These are phyloP conservation scores for Episyrphus balteatus DNA, from an alignment of 1,140 invertebrate species.

Conservation along the genomic window DNA sequence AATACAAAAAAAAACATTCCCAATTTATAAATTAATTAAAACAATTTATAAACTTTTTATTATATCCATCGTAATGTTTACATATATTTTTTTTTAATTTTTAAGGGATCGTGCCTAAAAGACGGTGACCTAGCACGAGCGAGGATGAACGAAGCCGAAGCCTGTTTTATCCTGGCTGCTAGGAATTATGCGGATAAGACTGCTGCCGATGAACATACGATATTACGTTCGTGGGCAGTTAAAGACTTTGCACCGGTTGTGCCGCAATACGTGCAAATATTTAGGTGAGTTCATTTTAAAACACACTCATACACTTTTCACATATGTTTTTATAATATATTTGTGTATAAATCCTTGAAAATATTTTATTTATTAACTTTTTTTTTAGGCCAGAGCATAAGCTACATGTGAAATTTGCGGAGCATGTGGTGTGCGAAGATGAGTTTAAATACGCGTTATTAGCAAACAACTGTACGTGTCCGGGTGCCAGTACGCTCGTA, in stretches of 20 bases:
- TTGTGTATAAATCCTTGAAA: no score
- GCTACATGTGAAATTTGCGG: conserved; percentile 95
- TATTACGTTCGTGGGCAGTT: conserved; percentile 93
- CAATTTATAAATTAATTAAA: background rate
- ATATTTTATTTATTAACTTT: background rate
- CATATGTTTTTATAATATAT: background rate
- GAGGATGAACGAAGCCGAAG: conserved; percentile 92
- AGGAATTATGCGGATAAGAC: conserved; percentile 95
- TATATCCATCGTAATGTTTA: no score
- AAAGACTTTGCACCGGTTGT: conserved; percentile 95
- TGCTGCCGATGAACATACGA: conserved; percentile 94
- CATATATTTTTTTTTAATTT: conserved; percentile 3
- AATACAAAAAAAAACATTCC: background rate
- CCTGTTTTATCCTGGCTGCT: conserved; percentile 89
- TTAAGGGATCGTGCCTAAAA: conserved; percentile 80
- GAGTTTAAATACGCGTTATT: conserved; percentile 94
- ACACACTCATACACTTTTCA: background rate
- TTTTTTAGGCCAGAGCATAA: conserved; percentile 80
- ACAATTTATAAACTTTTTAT: no score
- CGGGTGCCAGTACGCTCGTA: conserved; percentile 90
- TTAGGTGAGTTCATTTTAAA: conserved; percentile 40
- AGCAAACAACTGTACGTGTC: conserved; percentile 96
- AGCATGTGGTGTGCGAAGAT: conserved; percentile 95
- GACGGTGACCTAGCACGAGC: conserved; percentile 88
- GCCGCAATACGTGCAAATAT: conserved; percentile 96